Evolutionary conservation across 2,797 vertebrate genomes (phyloP), one percentile per base, ranked within the genome.

Genomic region (Paedocypris micromegethes): DNA sequence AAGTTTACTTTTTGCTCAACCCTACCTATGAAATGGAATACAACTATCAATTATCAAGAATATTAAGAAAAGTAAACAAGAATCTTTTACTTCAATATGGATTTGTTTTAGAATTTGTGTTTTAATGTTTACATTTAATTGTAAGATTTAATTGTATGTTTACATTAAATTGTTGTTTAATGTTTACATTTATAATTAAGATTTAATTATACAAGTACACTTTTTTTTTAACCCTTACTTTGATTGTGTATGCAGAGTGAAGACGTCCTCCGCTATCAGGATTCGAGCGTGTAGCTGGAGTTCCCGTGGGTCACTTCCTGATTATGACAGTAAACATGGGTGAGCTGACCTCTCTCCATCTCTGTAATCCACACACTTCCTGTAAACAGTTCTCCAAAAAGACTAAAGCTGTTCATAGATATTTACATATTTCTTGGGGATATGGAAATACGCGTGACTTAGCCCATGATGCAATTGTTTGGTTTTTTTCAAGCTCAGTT

Each of bases 261-360:
- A 82, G 79, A 81, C 80, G 78, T 77, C 60, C 66, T 74, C 65
- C 65, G 82, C 78, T 75, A 75, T 81, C 74, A 82, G 86, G 84
- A 86, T 82, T 85, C 85, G 83, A 86, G 86, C 86, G 80, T 82
- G 63, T 81, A 49, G 87, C 87, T 88, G 84, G 65, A 86, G 86
- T 90, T 89, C 87, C 86, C 77, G 86, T 64, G 78, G 78, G 79
- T 78, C 86, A 85, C 88, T 85, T 90, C 89, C 90, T 85, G 90
- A 91, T 91, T 89, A 91, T 91, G 90, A 91, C 90, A 82, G 89
- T 91, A 90, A 90, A 91, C 87, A 91, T 91, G 90, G 88, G 90
- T 91, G 76, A 87, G 88, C 59, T 64, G 6, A 58, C 3, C 49
- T 50, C 50, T 65, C 47, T 59, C 9, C 56, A n/a, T 43, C 48